These are phyloP conservation scores for Mirounga angustirostris DNA, from an alignment of 2,113 vertebrate genomes.

Conservation along the genomic window DNA sequence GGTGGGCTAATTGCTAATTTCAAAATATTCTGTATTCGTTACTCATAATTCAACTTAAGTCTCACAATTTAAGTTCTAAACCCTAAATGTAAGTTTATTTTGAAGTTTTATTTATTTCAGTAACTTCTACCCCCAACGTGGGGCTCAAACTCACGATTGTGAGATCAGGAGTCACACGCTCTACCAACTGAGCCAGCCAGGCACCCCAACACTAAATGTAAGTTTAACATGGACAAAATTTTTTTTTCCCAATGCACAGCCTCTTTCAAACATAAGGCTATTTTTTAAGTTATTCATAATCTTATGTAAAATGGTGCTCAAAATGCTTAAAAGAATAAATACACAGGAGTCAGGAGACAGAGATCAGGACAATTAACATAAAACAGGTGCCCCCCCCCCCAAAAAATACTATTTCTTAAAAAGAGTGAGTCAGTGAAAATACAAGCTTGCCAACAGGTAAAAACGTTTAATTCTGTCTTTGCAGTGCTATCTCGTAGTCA, in stretches of 20 bases:
- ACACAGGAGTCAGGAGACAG: neutral
- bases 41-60: conserved; percentile 9
- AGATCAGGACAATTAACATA: neutral
- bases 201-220: neutral
- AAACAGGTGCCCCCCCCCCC: neutral
- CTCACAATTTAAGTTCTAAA: conserved; percentile 34
- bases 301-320: neutral
- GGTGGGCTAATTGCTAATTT: neutral
- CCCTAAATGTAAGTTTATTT: neutral
- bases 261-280: conserved; percentile 35
- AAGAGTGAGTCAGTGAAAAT: conserved; percentile 25
- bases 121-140: neutral
- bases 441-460: neutral
- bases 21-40: neutral
- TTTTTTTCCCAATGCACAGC: neutral
- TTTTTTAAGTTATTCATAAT: neutral
- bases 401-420: neutral
- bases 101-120: neutral
- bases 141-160: neutral
- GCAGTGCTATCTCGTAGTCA: neutral
- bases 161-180: neutral
- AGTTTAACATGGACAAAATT: conserved; percentile 19
- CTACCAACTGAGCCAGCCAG: neutral
- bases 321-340: conserved; percentile 33
- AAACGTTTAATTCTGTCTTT: neutral